Evolutionary conservation across 2,113 vertebrate genomes (phyloP).

Genomic region (Prinia subflava): DNA sequence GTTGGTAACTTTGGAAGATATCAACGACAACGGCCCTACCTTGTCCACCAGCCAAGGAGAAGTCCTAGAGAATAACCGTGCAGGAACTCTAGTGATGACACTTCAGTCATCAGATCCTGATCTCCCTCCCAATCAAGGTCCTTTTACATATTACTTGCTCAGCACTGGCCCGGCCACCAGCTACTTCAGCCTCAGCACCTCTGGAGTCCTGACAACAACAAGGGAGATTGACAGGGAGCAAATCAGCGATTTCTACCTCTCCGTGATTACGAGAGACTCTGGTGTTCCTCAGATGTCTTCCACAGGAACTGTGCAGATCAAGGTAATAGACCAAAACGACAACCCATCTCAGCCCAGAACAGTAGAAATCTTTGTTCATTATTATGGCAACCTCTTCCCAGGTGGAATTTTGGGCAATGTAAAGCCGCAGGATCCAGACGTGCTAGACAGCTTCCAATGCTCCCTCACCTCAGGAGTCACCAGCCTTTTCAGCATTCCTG

Average conservation of each 20-base stretch:
- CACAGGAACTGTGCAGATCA: constrained; percentile 89
- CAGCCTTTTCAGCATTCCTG: constrained; percentile 86
- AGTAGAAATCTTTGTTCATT: constrained; percentile 91
- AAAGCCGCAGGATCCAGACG: constrained; percentile 91
- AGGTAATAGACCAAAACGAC: constrained; percentile 91
- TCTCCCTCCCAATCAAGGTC: constrained; percentile 93
- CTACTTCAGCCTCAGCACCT: constrained; percentile 88
- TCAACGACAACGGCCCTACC: constrained; percentile 93
- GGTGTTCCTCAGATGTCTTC: constrained; percentile 96
- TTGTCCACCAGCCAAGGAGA: constrained; percentile 81
- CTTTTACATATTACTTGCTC: constrained; percentile 87
- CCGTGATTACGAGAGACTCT: constrained; percentile 89
- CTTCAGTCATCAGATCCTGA: constrained; percentile 87
- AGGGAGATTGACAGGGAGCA: constrained; percentile 95
- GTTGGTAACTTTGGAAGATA: constrained; percentile 91
- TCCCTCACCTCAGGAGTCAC: constrained; percentile 85
- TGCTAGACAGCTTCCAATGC: constrained; percentile 90
- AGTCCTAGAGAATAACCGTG: constrained; percentile 90
- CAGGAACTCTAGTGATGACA: constrained; percentile 83
- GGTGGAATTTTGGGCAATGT: constrained; percentile 89
- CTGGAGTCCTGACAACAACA: constrained; percentile 85
- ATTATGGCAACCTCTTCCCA: constrained; percentile 90
- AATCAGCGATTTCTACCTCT: constrained; percentile 89
- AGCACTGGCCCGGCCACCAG: constrained; percentile 84
- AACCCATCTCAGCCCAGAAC: constrained; percentile 92